These are phyloP conservation scores for Nematostella vectensis DNA, from an alignment of 92 coral and sea anemone genomes.

Conservation along the genomic window DNA sequence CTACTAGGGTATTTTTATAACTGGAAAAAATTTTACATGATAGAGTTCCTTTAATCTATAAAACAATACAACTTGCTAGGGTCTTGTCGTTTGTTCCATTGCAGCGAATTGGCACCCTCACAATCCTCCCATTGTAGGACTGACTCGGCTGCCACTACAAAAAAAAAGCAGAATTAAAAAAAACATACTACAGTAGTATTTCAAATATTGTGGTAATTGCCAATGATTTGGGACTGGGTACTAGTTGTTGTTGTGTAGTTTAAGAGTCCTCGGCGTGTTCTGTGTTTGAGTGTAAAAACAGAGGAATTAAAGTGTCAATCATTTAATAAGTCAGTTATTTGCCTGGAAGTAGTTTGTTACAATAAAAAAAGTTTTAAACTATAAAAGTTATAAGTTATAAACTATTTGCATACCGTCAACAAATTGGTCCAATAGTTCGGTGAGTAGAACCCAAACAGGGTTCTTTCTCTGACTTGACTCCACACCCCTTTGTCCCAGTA, in stretches of 20 bases:
- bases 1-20: no score
- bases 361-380: neutral
- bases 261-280: no score
- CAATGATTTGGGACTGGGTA: no score
- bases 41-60: neutral
- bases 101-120: neutral
- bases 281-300: no score
- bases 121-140: neutral
- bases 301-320: neutral
- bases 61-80: neutral
- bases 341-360: neutral
- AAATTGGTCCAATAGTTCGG: slow-evolving; percentile 1
- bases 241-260: no score
- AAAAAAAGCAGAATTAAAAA: neutral
- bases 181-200: neutral
- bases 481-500: neutral
- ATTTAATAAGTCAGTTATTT: no score
- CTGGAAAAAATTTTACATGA: no score
- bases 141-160: neutral
- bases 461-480: neutral
- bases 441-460: neutral
- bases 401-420: neutral
- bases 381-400: no score
- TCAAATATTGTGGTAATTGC: no score
- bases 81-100: neutral